Base-by-base conservation (phyloP, 2,888 invertebrate species). In the Dryobotodes eremita region DNA sequence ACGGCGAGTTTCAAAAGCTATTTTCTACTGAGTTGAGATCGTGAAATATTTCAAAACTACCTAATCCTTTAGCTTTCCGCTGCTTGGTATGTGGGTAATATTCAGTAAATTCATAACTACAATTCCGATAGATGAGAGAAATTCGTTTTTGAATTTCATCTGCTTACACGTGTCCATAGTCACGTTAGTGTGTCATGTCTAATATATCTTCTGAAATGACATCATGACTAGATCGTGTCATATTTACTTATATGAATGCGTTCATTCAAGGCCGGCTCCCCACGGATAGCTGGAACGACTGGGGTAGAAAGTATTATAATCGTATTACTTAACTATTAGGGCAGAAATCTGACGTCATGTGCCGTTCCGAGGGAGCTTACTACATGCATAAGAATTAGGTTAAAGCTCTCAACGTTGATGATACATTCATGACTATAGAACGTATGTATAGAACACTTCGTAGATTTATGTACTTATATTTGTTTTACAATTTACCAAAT, bases 151-250 rank as follows among this genome's bases (percentile, higher is more conserved):
- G 11, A 79, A 65, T 65, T 59, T 65, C 36, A 68, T 66, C 31
- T 71, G 13, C 11, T 17, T n/a, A 61, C 61, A 80, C 31, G 68
- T 62, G 61, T 11, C 48, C 42, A 48, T 50, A 59, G 11, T 61
- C 77, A 26, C 36, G 65, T 75, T 71, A 77, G 74, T 75, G 65
- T 84, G 79, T 87, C 81, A 89, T 85, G 81, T 86, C 72, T 75
- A 66, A 80, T 75, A 84, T 82, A 84, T 82, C 76, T 83, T 81
- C 79, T 78, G 81, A 81, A 88, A 89, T 92, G 92, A 92, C 91
- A 90, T 92, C 92, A 92, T 72, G 84, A 80, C 71, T 77, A 79
- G 89, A 91, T 92, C 91, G 84, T 91, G 90, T 90, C 92, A 92
- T 91, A 86, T 65, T 71, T 91, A 86, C 61, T 71, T 83, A 83